A percentile compares a stretch with the other conserved stretches of the same genome.
Evolutionary conservation across 1,140 invertebrate genomes (phyloP).

Genomic region (Drosophila ogumai): DNA sequence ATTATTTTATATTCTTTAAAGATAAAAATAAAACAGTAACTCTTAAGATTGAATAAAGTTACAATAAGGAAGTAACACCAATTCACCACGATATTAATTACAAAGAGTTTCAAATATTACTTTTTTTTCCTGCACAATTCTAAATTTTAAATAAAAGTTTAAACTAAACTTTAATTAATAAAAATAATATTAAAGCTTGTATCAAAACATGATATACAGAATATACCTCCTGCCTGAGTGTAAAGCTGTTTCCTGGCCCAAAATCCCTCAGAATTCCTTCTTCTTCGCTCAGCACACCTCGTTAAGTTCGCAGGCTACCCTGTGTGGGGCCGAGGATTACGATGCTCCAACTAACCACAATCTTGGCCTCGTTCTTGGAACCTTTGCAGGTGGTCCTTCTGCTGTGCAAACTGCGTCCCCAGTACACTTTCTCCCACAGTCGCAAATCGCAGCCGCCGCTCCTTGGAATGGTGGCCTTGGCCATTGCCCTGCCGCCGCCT

Average conservation of each 20-base stretch:
- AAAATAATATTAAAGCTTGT: not conserved
- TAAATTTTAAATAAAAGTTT: not conserved
- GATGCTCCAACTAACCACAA: constrained; percentile 15
- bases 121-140: not conserved
- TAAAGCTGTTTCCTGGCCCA: not conserved
- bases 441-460: constrained; percentile 93
- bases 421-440: constrained; percentile 95
- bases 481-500: constrained; percentile 97
- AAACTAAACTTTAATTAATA: not conserved
- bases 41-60: not conserved
- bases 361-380: constrained; percentile 20
- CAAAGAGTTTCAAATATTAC: not conserved
- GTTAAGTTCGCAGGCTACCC: not conserved
- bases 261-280: not conserved
- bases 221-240: not conserved
- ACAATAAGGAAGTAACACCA: not conserved
- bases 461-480: constrained; percentile 96
- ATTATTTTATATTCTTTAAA: not conserved
- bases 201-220: not conserved
- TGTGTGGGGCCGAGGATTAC: not conserved
- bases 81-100: not conserved
- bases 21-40: not conserved
- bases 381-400: constrained; percentile 94
- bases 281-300: not conserved
- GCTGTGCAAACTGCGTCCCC: constrained; percentile 94